These are phyloP conservation scores for Schizaphis graminum DNA, from an alignment of 2,888 invertebrate species.

Conservation along the genomic window DNA sequence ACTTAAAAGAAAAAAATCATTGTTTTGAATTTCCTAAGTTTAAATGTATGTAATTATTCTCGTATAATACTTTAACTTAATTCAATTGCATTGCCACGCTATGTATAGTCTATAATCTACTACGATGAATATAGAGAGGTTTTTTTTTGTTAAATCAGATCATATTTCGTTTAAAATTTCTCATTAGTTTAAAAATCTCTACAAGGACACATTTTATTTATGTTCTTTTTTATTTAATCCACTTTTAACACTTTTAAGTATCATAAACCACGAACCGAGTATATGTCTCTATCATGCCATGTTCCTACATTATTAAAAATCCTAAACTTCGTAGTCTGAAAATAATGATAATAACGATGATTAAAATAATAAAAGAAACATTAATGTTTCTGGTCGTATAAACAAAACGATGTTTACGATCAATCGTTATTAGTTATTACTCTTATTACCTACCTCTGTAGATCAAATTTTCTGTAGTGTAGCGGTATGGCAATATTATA, in stretches of 20 bases:
- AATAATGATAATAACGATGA: neutral
- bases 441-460: neutral
- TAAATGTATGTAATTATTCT: neutral
- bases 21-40: neutral
- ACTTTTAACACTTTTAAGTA: neutral
- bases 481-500: neutral
- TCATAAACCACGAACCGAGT: neutral
- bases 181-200: neutral
- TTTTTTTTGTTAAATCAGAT: neutral
- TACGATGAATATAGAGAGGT: neutral
- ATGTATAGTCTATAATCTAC: neutral
- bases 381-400: neutral
- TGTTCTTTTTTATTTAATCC: neutral
- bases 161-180: neutral
- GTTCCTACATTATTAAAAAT: neutral
- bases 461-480: neutral
- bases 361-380: neutral
- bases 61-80: neutral
- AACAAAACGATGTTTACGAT: conserved; percentile 1
- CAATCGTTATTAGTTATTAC: neutral
- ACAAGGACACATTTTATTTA: neutral
- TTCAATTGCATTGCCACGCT: neutral
- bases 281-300: neutral
- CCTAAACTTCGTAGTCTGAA: neutral
- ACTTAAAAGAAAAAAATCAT: neutral